These are phyloP conservation scores for Montipora cactus DNA, from an alignment of 64 coral and sea anemone species.

Conservation along the genomic window DNA sequence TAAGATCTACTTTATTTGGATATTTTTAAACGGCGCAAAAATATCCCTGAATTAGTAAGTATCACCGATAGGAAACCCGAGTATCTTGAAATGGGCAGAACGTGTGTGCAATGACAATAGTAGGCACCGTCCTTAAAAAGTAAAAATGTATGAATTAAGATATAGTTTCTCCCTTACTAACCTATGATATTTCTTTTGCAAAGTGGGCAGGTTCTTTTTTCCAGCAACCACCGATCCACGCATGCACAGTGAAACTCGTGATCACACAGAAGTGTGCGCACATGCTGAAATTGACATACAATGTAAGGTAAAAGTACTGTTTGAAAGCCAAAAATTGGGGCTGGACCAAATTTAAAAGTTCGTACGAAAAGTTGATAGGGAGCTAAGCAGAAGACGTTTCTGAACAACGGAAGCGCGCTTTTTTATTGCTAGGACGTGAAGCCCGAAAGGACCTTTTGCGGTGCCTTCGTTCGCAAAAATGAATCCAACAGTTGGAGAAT, in stretches of 20 bases:
- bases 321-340: too few species aligned
- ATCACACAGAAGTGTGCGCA: constrained; percentile 69
- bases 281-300: constrained; percentile 27
- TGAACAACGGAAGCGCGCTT: too few species aligned
- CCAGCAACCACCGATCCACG: constrained; percentile 76
- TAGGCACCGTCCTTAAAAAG: not conserved
- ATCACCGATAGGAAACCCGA: too few species aligned
- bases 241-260: constrained; percentile 78
- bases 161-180: not conserved
- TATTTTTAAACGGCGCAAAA: too few species aligned
- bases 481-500: not conserved
- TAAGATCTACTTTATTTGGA: too few species aligned
- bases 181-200: constrained; percentile 85
- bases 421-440: too few species aligned
- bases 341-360: too few species aligned
- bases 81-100: not conserved
- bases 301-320: too few species aligned
- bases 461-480: not conserved
- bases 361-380: too few species aligned
- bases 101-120: too few species aligned
- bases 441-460: not conserved
- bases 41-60: too few species aligned
- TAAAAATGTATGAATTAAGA: not conserved
- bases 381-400: too few species aligned
- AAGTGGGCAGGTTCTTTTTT: constrained; percentile 78